These are phyloP conservation scores for Nixonia krombeini DNA, from an alignment of 1,140 invertebrate species.

Conservation along the genomic window DNA sequence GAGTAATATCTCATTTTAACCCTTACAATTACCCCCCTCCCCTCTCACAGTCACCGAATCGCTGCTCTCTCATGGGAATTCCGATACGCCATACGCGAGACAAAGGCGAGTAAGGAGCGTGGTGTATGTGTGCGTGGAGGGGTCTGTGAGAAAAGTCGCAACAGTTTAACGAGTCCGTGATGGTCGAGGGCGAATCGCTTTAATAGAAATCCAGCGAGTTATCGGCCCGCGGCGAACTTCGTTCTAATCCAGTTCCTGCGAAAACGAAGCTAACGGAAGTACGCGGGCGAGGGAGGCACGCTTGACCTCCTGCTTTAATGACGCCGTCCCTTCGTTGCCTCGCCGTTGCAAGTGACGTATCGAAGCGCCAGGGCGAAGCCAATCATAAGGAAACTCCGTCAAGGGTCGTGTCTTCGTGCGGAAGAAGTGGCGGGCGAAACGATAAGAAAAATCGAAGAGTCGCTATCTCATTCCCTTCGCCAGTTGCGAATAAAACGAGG, in stretches of 20 bases:
- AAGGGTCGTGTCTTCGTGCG: constrained; percentile 2
- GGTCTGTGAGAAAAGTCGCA: background rate
- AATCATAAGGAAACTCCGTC: constrained; percentile 2
- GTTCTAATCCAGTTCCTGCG: constrained; percentile 66
- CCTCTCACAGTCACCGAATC: no score
- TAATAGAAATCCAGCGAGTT: constrained; percentile 57
- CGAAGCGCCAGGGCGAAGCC: background rate
- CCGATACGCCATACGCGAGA: no score
- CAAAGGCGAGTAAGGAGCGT: no score
- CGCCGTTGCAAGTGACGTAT: background rate
- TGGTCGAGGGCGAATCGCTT: constrained; percentile 33
- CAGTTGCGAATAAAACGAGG: background rate
- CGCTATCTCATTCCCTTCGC: no score
- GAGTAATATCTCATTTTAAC: no score
- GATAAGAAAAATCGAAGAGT: constrained; percentile 2
- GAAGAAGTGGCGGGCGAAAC: no score
- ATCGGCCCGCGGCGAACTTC: constrained; percentile 50
- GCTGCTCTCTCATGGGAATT: no score
- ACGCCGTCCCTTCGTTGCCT: constrained; percentile 16
- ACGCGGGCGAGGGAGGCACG: constrained; percentile 54
- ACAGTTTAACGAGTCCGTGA: constrained; percentile 35
- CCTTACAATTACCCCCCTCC: no score
- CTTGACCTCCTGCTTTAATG: constrained; percentile 61
- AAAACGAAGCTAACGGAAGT: constrained; percentile 66
- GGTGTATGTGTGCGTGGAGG: no score